Base-by-base conservation (phyloP, 2,113 vertebrate genomes). In the Lepus europaeus region DNA sequence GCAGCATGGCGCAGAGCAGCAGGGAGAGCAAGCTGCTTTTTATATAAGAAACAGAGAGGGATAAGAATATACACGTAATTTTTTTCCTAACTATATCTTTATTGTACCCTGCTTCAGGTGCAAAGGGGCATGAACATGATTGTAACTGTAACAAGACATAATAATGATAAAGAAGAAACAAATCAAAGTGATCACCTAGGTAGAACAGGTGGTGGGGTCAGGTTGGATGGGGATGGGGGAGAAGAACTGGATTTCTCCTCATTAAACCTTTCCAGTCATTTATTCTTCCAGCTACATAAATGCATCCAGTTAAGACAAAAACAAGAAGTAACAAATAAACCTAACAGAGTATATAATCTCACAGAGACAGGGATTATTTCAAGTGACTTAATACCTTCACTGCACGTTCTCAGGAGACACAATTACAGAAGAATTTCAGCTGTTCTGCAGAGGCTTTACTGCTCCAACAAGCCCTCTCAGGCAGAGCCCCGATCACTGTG, bases 251-350 rank as follows among this genome's bases (percentile, higher is more conserved):
- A 45, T 33, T 76, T 64, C 51, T 64, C 49, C 23, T 20, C 3
- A 70, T 31, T 14, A 45, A 88, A 45, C 39, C 68, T 73, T 82
- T 29, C 61, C 66, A 39, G 49, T 66, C 2, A 69, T n/a, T 68
- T 92, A 87, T 89, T 49, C 90, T 89, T 70, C 81, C 74, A 86
- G 36, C 86, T 9, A 53, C 8, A 56, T 45, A 85, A 39, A 77
- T 17, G 16, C 14, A 53, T 27, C 36, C 19, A 23, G 56, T 74
- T 51, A 90, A 51, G 66, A 69, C 16, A 4, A 74, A 85, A 76
- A 79, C 2, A 19, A 89, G 66, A 8, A 10, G 13, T 5, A 66
- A 68, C 59, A 73, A 74, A 39, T 23, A 20, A 49, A 59, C 66
- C 17, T 51, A 11, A 56, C n/a, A 29, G 39, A 69, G 51, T 64